Percentiles rank a stretch among this genome's conserved stretches.
These are phyloP conservation scores for Drosophila azteca DNA, from an alignment of 1,140 invertebrate genomes.

Conservation along the genomic window DNA sequence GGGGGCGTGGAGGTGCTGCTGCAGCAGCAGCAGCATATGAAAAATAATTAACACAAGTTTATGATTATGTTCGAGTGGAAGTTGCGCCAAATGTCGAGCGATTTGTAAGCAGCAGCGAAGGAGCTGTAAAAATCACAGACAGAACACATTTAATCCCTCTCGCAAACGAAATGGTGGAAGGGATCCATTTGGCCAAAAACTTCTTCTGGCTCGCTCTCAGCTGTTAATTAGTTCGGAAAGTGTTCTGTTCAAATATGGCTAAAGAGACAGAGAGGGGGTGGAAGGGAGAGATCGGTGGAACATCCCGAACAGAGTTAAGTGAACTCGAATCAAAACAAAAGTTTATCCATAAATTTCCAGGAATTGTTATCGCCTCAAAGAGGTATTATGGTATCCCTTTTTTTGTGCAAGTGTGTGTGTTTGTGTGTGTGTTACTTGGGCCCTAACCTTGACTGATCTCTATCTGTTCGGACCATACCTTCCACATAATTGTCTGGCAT, in stretches of 20 bases:
- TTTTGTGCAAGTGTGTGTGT: conserved; percentile 1
- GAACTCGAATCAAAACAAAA: conserved; percentile 65
- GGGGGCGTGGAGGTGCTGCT: conserved; percentile 2
- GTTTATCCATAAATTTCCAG: conserved; percentile 65
- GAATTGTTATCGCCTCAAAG: conserved; percentile 37
- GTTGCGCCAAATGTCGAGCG: conserved; percentile 57
- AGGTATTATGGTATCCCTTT: conserved; percentile 19
- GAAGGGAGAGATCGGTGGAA: neutral
- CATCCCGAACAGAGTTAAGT: conserved; percentile 46
- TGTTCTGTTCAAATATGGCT: conserved; percentile 58
- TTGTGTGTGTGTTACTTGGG: neutral
- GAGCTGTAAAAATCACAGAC: conserved; percentile 76
- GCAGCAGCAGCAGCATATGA: conserved; percentile 69
- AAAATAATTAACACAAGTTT: conserved; percentile 82
- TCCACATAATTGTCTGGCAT: conserved; percentile 50
- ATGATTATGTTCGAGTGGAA: conserved; percentile 66
- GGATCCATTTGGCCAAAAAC: conserved; percentile 12
- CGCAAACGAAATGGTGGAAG: conserved; percentile 4
- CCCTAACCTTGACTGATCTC: conserved; percentile 47
- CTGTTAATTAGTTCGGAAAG: conserved; percentile 74
- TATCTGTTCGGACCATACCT: conserved; percentile 42
- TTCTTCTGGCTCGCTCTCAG: conserved; percentile 43
- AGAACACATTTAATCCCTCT: conserved; percentile 69
- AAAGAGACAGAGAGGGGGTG: too few species aligned
- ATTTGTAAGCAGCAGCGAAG: conserved; percentile 64